These are phyloP conservation scores for Crenuchus spilurus DNA, from an alignment of 2,797 vertebrate genomes.

Conservation along the genomic window DNA sequence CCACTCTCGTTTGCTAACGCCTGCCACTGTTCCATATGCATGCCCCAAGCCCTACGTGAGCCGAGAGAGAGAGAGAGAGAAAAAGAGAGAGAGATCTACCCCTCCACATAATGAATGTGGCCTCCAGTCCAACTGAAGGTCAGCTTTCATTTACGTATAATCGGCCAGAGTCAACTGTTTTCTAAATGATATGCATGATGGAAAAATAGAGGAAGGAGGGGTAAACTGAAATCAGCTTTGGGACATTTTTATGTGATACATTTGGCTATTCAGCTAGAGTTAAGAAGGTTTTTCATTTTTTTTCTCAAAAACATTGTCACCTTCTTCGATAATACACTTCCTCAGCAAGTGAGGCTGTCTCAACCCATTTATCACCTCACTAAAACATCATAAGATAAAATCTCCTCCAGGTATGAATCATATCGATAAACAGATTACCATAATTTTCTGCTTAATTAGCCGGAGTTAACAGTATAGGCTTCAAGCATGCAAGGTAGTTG, in stretches of 20 bases:
- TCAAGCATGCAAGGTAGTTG: not conserved
- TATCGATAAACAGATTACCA: slow-evolving; percentile 36
- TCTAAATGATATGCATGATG: slow-evolving; percentile 83
- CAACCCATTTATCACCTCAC: slow-evolving; percentile 22
- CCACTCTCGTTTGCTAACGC: slow-evolving; percentile 79
- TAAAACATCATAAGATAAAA: slow-evolving; percentile 15
- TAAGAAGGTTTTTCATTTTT: slow-evolving; percentile 44
- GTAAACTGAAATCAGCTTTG: slow-evolving; percentile 76
- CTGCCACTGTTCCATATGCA: slow-evolving; percentile 83
- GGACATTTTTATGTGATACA: slow-evolving; percentile 78
- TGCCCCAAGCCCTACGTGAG: slow-evolving; percentile 60
- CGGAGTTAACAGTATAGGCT: not conserved
- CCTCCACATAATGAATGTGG: slow-evolving; percentile 83
- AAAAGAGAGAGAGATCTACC: slow-evolving; percentile 53
- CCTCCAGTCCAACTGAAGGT: slow-evolving; percentile 85
- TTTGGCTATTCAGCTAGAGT: slow-evolving; percentile 71
- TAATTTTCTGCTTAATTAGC: slow-evolving; percentile 32
- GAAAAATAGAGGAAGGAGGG: slow-evolving; percentile 53
- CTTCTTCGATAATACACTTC: slow-evolving; percentile 19
- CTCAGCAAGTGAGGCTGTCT: not conserved
- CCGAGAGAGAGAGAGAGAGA: slow-evolving; percentile 72
- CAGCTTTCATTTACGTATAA: slow-evolving; percentile 97
- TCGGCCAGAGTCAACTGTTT: slow-evolving; percentile 84
- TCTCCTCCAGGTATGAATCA: slow-evolving; percentile 23
- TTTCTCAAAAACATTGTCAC: slow-evolving; percentile 27